Base-by-base conservation (phyloP, 2,797 vertebrate species). In the Sciurus vulgaris region DNA sequence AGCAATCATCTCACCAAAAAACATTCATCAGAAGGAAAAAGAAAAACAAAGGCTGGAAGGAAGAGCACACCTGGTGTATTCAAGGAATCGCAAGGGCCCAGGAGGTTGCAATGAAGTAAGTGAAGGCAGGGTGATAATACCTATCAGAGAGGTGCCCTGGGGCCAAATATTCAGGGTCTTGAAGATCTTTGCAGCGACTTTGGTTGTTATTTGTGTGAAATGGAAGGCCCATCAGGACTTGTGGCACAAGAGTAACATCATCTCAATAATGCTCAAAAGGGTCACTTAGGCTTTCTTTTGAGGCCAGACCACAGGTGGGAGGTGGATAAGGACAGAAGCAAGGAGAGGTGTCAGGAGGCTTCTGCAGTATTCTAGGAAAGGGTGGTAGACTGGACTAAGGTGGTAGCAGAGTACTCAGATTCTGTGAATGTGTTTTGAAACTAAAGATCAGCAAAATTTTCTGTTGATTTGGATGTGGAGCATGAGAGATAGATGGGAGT, bases 391-490 rank as follows among this genome's bases (percentile, higher is more conserved):
- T 76, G 61, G 81, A 63, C 49, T 63, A 20, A 51, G 38, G 41
- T 35, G 7, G 28, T n/a, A 56, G 33, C 18, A 86, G 44, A 69
- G 13, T 20, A 35, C 30, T 65, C 49, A 83, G 86, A 26, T 41
- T 51, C 82, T n/a, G n/a, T 30, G 11, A 35, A 26, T 70, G 5
- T 33, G 30, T 44, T 92, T 85, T 63, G 51, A 87, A 90, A 33
- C 6, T 91, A 63, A 96, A 93, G 59, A 85, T 51, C 24, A 73
- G n/a, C n/a, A 78, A 30, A 35, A 35, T 91, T 70, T 87, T 86
- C 73, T 91, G 30, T 33, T 81, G 77, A 65, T 41, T 70, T 65
- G 44, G 41, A 81, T 54, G 7, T 87, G 22, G 13, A 14, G 6
- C 67, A 7, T 54, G 72, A 86, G 24, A 91, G 54, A 91, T 0